Percentiles rank a stretch among this genome's conserved stretches.
These are phyloP conservation scores for Danio jaintianensis DNA, from an alignment of 2,797 vertebrate species.

Conservation along the genomic window DNA sequence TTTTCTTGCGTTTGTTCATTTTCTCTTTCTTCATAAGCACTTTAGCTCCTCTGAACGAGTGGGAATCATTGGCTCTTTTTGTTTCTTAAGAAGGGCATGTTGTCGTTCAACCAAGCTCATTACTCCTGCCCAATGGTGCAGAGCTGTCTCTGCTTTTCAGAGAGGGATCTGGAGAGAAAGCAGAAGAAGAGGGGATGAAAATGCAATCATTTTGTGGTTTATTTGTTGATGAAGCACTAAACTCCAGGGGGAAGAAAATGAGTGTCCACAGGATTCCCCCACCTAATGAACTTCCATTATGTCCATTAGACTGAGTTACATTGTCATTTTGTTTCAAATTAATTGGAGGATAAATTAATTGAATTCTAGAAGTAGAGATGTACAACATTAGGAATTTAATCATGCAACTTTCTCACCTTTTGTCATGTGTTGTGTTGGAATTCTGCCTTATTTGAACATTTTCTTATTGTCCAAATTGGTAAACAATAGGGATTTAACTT, in stretches of 20 bases:
- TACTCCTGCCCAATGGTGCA: slow-evolving; percentile 33
- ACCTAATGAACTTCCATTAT: slow-evolving; percentile 57
- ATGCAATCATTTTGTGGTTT: slow-evolving; percentile 40
- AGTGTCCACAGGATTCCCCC: slow-evolving; percentile 40
- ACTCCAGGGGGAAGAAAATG: slow-evolving; percentile 50
- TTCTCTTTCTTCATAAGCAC: slow-evolving; percentile 59
- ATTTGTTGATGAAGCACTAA: slow-evolving; percentile 57
- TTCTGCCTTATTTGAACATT: background rate
- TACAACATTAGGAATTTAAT: slow-evolving; percentile 4
- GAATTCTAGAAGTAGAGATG: slow-evolving; percentile 5
- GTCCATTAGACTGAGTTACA: slow-evolving; percentile 53
- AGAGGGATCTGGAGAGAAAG: background rate
- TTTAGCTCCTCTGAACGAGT: slow-evolving; percentile 23
- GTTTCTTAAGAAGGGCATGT: slow-evolving; percentile 22
- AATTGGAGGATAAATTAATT: slow-evolving; percentile 14
- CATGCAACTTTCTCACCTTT: slow-evolving; percentile 4
- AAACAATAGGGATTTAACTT: no score
- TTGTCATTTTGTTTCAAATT: slow-evolving; percentile 34
- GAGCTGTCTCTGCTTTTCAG: slow-evolving; percentile 16
- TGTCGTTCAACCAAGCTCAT: slow-evolving; percentile 45
- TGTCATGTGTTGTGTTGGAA: background rate
- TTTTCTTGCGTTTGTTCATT: slow-evolving; percentile 45
- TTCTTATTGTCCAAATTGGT: background rate
- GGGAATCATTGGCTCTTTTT: slow-evolving; percentile 20
- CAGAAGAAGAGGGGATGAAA: slow-evolving; percentile 16